These are phyloP conservation scores for Romanogobio albipinnatus DNA, from an alignment of 2,113 vertebrate species.

Conservation along the genomic window DNA sequence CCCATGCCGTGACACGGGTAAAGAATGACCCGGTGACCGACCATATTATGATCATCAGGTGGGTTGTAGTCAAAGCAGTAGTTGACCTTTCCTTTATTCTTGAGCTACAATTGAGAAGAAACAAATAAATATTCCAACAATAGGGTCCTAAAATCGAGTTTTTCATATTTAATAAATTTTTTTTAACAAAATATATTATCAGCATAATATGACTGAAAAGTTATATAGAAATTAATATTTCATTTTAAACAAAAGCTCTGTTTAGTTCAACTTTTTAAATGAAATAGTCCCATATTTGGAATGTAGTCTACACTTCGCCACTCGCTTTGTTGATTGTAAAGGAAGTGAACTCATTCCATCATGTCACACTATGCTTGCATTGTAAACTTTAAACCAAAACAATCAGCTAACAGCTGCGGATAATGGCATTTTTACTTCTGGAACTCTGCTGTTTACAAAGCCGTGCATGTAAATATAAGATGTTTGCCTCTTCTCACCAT, in stretches of 20 bases:
- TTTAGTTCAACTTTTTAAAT: neutral
- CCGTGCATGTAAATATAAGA: neutral
- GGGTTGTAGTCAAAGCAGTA: constrained; percentile 97
- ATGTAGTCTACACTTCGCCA: neutral
- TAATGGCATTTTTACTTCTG: neutral
- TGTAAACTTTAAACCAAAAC: neutral
- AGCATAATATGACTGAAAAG: neutral
- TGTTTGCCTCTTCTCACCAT: constrained; percentile 80
- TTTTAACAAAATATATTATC: neutral
- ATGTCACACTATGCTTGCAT: neutral
- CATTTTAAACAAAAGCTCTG: neutral
- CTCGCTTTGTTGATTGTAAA: neutral
- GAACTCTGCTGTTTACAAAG: neutral
- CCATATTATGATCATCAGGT: constrained; percentile 76
- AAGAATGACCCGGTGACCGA: constrained; percentile 83
- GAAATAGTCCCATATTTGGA: neutral
- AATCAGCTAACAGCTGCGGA: neutral
- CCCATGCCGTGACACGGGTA: constrained; percentile 95
- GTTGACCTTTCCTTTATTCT: constrained; percentile 82
- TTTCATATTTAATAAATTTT: neutral
- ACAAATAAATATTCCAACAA: neutral
- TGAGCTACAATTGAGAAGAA: constrained; percentile 75
- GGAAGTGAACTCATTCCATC: neutral
- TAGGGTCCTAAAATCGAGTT: neutral
- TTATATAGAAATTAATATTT: neutral